Conservation (phyloP, 2,888 invertebrate genomes). For the Xanthia icteritia region DNA sequence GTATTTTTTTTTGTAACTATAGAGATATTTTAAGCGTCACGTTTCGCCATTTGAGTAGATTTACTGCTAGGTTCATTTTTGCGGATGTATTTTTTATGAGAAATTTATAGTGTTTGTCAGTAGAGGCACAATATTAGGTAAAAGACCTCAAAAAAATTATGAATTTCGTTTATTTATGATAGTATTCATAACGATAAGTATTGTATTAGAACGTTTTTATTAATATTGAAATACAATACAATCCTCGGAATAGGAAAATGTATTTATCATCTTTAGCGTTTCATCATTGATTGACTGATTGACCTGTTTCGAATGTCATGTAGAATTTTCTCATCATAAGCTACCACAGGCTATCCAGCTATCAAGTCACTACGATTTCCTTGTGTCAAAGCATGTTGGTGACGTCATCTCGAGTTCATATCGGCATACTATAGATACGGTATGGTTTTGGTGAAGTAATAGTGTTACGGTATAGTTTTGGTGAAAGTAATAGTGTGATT, state of each 20-base stretch:
- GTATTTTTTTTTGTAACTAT: background rate
- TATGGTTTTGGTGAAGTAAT: conserved; percentile 54
- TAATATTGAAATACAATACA: background rate
- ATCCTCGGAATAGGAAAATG: background rate
- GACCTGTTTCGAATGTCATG: background rate
- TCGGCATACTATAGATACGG: background rate
- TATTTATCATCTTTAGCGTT: background rate
- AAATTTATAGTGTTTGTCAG: background rate
- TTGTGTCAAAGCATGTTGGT: conserved; percentile 43
- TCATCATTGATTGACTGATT: conserved; percentile 12
- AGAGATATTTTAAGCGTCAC: background rate
- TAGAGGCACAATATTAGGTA: background rate
- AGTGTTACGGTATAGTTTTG: conserved; percentile 49
- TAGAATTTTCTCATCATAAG: conserved; percentile 1
- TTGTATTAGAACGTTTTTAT: background rate
- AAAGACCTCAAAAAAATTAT: background rate
- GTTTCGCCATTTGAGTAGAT: background rate
- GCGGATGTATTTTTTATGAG: background rate
- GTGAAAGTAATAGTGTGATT: conserved; percentile 66
- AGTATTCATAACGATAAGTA: background rate
- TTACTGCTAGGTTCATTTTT: background rate
- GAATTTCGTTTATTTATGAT: background rate
- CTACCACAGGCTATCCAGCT: background rate
- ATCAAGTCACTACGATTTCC: background rate
- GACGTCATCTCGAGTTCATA: conserved; percentile 11